Conservation (phyloP, 2,888 invertebrate species). For the Torymus texanus region DNA sequence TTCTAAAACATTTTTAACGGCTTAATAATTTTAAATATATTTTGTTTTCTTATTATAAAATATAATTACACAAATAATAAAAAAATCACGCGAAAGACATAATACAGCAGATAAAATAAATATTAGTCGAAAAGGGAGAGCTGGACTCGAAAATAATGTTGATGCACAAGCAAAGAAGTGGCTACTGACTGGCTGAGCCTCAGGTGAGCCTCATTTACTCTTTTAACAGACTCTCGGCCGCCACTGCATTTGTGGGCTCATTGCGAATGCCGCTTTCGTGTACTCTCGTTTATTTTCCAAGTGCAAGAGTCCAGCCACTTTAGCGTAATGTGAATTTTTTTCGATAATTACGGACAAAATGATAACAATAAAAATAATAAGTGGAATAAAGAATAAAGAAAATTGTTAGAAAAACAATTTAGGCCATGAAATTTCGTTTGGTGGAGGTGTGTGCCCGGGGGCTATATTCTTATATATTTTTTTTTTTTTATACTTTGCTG, state of each 20-base stretch:
- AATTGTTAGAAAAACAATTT: constrained; percentile 75
- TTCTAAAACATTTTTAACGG: too few relatives aligned
- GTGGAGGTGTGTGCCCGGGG: constrained; percentile 65
- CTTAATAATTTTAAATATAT: too few relatives aligned
- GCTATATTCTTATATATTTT: constrained; percentile 53
- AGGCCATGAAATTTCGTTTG: constrained; percentile 59
- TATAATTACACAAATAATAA: too few relatives aligned
- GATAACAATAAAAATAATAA: constrained; percentile 17
- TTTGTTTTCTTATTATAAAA: too few relatives aligned
- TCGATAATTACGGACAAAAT: background rate
- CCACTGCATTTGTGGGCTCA: constrained; percentile 39
- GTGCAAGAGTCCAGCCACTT: constrained; percentile 60
- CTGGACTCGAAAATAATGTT: constrained; percentile 73
- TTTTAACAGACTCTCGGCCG: constrained; percentile 13
- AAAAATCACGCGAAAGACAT: constrained; percentile 1
- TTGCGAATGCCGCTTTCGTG: constrained; percentile 4
- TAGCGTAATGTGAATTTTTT: constrained; percentile 64
- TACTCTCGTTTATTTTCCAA: constrained; percentile 69
- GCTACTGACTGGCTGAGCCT: constrained; percentile 71
- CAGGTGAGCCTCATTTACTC: constrained; percentile 71
- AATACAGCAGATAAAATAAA: constrained; percentile 29
- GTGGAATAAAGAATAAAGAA: constrained; percentile 15
- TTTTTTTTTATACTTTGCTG: constrained; percentile 62
- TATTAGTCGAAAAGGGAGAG: constrained; percentile 59
- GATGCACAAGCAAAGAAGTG: constrained; percentile 65